A percentile compares a stretch with the other conserved stretches of the same genome.
Evolutionary conservation across 2,113 vertebrate genomes (phyloP).

Genomic region (cat (Felis catus)): F.catus_Fca126_mat1.0 CM031421.1:8382501-8383000

Average conservation of each 20-base stretch:
- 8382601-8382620: not conserved
- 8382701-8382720: not conserved
- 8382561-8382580: not conserved
- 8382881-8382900: slow-evolving; percentile 1
- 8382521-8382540: not conserved
- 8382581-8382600: not conserved
- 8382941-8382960: not conserved
- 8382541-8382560: not conserved
- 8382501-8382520: not conserved
- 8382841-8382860: not conserved
- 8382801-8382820: not conserved
- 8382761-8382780: not conserved
- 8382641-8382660: not conserved
- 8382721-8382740: not conserved
- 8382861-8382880: not conserved
- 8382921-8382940: not conserved
- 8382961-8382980: not conserved
- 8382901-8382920: not conserved
- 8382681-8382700: not conserved
- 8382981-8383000: not conserved
- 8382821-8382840: not conserved
- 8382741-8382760: not conserved
- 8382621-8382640: not conserved
- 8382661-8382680: not conserved
- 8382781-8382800: not conserved